These are phyloP conservation scores for Rhogogaster chlorosoma DNA, from an alignment of 2,888 invertebrate genomes.

Conservation along the genomic window DNA sequence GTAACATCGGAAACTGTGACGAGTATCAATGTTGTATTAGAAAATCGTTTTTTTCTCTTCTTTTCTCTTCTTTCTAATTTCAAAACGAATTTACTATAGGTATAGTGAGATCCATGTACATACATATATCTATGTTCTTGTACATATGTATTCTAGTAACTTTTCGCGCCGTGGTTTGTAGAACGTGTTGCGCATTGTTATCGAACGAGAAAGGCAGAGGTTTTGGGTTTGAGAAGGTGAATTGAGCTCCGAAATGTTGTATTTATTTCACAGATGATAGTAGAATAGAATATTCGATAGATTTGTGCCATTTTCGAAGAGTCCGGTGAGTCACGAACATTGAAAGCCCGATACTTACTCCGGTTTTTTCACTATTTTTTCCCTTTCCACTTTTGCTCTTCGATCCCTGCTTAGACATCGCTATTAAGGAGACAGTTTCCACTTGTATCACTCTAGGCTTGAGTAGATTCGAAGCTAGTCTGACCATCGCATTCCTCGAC, in stretches of 20 bases:
- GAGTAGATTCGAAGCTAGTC: neutral
- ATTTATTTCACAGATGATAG: slow-evolving; percentile 70
- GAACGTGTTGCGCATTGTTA: slow-evolving; percentile 52
- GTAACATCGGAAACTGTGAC: neutral
- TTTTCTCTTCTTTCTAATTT: neutral
- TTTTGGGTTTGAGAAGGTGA: slow-evolving; percentile 49
- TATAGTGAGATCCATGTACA: neutral
- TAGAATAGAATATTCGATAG: slow-evolving; percentile 54
- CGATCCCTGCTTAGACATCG: slow-evolving; percentile 69
- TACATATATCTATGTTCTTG: no score
- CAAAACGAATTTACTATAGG: neutral
- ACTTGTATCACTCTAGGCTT: neutral
- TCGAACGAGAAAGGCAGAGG: slow-evolving; percentile 31
- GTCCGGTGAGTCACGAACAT: slow-evolving; percentile 61
- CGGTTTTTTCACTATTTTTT: slow-evolving; percentile 56
- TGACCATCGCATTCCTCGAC: slow-evolving; percentile 4
- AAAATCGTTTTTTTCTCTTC: neutral
- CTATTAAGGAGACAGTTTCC: slow-evolving; percentile 49
- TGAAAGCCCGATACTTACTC: slow-evolving; percentile 62
- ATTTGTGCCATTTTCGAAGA: slow-evolving; percentile 52
- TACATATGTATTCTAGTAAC: slow-evolving; percentile 45
- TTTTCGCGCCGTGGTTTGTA: slow-evolving; percentile 46
- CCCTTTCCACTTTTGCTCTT: slow-evolving; percentile 59
- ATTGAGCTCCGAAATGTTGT: slow-evolving; percentile 66
- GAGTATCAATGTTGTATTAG: neutral